phyloP scores from a whole-genome alignment of 2,888 invertebrate species.

The Rhagonycha fulva region DNA sequence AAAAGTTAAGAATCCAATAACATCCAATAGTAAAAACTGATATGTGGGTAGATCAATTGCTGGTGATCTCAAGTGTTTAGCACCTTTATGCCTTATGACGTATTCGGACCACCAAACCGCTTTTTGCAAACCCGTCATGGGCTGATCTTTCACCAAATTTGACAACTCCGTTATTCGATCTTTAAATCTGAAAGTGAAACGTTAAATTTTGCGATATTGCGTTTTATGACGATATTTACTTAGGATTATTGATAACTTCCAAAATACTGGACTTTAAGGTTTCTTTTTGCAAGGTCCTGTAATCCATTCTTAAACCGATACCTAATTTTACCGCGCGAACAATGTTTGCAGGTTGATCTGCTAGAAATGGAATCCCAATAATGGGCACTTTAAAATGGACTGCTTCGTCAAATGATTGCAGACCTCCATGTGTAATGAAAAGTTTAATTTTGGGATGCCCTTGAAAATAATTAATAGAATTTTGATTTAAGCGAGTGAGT shows the following conservation, averaged over 20 bases:
- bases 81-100: slow-evolving; percentile 40
- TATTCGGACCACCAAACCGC: slow-evolving; percentile 45
- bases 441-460: too few relatives aligned
- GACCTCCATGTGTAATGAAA: too few relatives aligned
- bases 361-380: too few relatives aligned
- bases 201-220: background rate
- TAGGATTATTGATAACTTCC: slow-evolving; percentile 28
- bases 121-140: slow-evolving; percentile 37
- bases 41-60: slow-evolving; percentile 31
- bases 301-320: slow-evolving; percentile 47
- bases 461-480: background rate
- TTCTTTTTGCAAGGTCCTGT: slow-evolving; percentile 42
- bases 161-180: slow-evolving; percentile 27
- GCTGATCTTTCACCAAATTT: slow-evolving; percentile 36
- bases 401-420: too few relatives aligned
- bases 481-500: too few relatives aligned
- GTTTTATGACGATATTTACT: slow-evolving; percentile 1
- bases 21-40: slow-evolving; percentile 37
- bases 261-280: slow-evolving; percentile 42
- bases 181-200: slow-evolving; percentile 36
- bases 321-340: background rate
- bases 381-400: too few relatives aligned
- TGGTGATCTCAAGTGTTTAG: slow-evolving; percentile 34
- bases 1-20: slow-evolving; percentile 26
- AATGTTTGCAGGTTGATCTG: too few relatives aligned